These are phyloP conservation scores for Thymallus thymallus DNA, from an alignment of 2,113 vertebrate genomes.

Conservation along the genomic window DNA sequence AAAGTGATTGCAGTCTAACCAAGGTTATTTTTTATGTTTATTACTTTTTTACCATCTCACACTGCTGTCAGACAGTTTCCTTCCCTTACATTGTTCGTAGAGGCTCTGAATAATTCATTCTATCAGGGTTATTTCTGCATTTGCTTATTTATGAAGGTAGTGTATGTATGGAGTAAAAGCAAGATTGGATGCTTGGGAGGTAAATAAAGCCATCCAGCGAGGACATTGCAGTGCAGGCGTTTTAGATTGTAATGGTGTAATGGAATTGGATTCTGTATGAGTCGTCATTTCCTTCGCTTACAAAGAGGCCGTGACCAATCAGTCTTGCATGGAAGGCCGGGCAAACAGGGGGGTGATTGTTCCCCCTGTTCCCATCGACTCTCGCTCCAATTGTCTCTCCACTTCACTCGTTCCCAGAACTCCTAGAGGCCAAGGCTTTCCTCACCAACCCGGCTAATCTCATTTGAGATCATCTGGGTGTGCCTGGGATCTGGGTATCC, in stretches of 20 bases:
- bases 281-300: slow-evolving; percentile 33
- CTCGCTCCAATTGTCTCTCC: slow-evolving; percentile 8
- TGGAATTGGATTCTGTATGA: slow-evolving; percentile 54
- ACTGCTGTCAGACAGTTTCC: slow-evolving; percentile 60
- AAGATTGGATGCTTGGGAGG: slow-evolving; percentile 45
- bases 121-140: slow-evolving; percentile 70
- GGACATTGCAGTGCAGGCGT: slow-evolving; percentile 30
- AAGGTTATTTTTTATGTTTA: slow-evolving; percentile 65
- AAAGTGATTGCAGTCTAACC: slow-evolving; percentile 57
- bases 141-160: slow-evolving; percentile 68
- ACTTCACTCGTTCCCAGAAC: slow-evolving; percentile 4
- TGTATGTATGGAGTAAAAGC: slow-evolving; percentile 45
- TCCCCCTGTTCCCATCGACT: slow-evolving; percentile 23
- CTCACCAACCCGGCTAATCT: slow-evolving; percentile 38
- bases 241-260: slow-evolving; percentile 48
- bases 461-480: too few species aligned
- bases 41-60: slow-evolving; percentile 53
- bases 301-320: slow-evolving; percentile 51
- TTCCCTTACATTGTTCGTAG: slow-evolving; percentile 44
- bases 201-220: slow-evolving; percentile 63
- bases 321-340: slow-evolving; percentile 15
- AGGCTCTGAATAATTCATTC: slow-evolving; percentile 72
- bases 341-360: slow-evolving; percentile 59
- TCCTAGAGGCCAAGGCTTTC: slow-evolving; percentile 43
- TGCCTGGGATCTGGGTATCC: slow-evolving; percentile 15